These are phyloP conservation scores for Heteromyza rotundicornis DNA, from an alignment of 2,888 invertebrate genomes.

Conservation along the genomic window DNA sequence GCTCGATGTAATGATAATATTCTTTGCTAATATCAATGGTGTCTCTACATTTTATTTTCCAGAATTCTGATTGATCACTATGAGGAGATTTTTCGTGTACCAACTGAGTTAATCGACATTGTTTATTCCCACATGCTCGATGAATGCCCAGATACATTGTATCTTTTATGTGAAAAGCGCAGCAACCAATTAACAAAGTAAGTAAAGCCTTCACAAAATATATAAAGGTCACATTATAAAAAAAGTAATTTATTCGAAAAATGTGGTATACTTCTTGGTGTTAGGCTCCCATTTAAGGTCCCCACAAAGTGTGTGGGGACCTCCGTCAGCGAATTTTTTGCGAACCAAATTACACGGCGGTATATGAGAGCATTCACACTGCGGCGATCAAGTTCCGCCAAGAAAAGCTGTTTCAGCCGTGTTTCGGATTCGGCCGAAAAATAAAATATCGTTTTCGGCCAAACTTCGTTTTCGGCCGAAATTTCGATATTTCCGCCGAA, in stretches of 20 bases:
- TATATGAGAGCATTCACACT: no score
- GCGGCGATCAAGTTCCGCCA: no score
- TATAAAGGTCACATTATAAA: not conserved
- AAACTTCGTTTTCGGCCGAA: no score
- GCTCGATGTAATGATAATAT: not conserved
- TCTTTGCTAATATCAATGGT: not conserved
- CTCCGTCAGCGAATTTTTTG: no score
- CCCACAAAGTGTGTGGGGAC: no score
- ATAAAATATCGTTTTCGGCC: no score
- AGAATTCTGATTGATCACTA: slow-evolving; percentile 74
- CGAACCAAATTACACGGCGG: no score
- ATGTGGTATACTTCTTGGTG: not conserved
- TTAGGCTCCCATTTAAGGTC: no score
- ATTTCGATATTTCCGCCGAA: no score
- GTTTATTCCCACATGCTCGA: slow-evolving; percentile 87
- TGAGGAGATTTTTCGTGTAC: slow-evolving; percentile 75
- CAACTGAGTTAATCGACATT: slow-evolving; percentile 84
- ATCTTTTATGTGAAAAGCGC: slow-evolving; percentile 66
- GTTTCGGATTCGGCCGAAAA: no score
- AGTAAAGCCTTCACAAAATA: slow-evolving; percentile 11
- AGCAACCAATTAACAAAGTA: slow-evolving; percentile 17
- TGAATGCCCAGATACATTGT: slow-evolving; percentile 80
- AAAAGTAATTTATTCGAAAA: slow-evolving; percentile 6
- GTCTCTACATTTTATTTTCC: slow-evolving; percentile 11
- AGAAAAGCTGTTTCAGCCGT: no score